A percentile compares a stretch with the other conserved stretches of the same genome.
phyloP scores from a whole-genome alignment of 2,113 vertebrate genomes.

The Helogale parvula region DNA sequence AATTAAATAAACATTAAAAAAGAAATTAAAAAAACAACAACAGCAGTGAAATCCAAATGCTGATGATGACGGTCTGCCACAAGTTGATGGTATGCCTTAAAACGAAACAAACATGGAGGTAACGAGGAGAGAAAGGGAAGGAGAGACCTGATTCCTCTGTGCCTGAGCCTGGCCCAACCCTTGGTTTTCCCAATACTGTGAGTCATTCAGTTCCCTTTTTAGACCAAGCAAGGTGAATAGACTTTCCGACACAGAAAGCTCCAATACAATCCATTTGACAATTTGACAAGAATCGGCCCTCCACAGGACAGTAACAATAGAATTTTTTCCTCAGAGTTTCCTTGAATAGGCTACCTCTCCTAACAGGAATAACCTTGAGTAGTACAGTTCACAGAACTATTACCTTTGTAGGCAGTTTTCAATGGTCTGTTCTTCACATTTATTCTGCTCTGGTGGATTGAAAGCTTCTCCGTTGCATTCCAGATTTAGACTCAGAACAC shows the following conservation, averaged over 20 bases:
- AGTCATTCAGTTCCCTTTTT: neutral
- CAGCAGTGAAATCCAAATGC: neutral
- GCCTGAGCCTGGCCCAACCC: neutral
- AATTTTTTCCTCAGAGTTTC: neutral
- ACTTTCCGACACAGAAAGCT: neutral
- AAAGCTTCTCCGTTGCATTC: neutral
- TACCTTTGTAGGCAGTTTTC: neutral
- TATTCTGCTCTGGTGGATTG: neutral
- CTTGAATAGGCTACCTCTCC: neutral
- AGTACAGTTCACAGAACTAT: neutral
- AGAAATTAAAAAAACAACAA: too few relatives aligned
- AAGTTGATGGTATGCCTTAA: neutral
- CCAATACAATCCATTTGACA: neutral
- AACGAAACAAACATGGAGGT: neutral
- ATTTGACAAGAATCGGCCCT: neutral
- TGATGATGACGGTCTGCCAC: neutral
- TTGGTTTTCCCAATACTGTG: neutral
- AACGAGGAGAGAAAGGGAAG: neutral
- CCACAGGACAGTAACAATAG: neutral
- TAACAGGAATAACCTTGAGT: neutral
- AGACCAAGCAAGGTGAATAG: neutral
- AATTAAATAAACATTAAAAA: too few relatives aligned
- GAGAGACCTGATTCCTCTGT: neutral
- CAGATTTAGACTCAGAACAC: constrained; percentile 7
- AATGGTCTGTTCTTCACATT: neutral